Evolutionary conservation across 2,797 vertebrate species (phyloP).

Genomic region (Alcedo atthis): DNA sequence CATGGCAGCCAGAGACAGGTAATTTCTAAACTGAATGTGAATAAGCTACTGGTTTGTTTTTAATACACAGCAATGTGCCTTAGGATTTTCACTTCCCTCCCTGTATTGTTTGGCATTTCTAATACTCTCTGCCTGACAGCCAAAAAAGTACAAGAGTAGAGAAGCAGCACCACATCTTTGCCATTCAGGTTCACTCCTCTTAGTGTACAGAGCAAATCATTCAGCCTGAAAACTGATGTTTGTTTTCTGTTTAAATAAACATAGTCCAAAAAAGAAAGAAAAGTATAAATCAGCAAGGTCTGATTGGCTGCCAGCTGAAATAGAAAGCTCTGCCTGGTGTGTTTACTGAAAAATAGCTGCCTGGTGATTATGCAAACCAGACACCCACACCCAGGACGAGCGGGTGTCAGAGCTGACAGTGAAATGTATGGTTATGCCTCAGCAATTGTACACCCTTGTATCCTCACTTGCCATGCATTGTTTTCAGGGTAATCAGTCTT

Average conservation of each 20-base stretch:
- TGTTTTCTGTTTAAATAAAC: not conserved
- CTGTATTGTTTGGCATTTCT: not conserved
- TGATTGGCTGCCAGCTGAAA: slow-evolving; percentile 3
- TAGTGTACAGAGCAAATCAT: not conserved
- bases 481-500: slow-evolving; percentile 29
- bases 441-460: not conserved
- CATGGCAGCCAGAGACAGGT: not conserved
- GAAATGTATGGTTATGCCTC: slow-evolving; percentile 32
- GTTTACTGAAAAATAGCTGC: slow-evolving; percentile 12
- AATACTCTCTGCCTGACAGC: not conserved
- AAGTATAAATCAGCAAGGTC: not conserved
- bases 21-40: not conserved
- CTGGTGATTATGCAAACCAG: slow-evolving; percentile 9
- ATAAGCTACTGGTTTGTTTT: not conserved
- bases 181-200: fast-evolving
- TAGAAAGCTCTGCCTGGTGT: not conserved
- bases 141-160: fast-evolving
- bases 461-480: not conserved
- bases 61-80: not conserved
- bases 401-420: slow-evolving; percentile 15
- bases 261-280: not conserved
- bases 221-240: not conserved
- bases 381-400: not conserved
- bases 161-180: fast-evolving
- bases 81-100: not conserved